A percentile compares a stretch with the other conserved stretches of the same genome.
Conservation (phyloP, 2,113 vertebrate species). For the Promerops cafer region DNA sequence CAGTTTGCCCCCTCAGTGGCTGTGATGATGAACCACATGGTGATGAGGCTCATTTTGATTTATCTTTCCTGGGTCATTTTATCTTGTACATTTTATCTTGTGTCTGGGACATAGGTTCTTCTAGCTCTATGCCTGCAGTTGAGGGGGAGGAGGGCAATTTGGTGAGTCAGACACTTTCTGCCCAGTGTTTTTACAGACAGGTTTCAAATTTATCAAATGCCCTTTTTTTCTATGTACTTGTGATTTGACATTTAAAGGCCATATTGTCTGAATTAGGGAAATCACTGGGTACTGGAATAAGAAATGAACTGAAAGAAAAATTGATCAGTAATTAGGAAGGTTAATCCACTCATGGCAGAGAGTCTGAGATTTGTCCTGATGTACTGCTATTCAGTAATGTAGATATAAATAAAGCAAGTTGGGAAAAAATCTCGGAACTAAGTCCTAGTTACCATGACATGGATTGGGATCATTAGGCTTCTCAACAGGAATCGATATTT, state of each 20-base stretch:
- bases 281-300: not conserved
- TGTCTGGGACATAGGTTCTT: not conserved
- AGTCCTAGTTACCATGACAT: not conserved
- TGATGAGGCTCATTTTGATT: not conserved
- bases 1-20: not conserved
- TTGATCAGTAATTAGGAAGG: conserved; percentile 8
- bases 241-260: conserved; percentile 4
- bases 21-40: not conserved
- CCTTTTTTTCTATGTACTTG: not conserved
- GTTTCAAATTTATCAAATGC: not conserved
- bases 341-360: not conserved
- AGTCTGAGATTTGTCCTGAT: not conserved
- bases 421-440: not conserved
- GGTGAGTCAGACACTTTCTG: not conserved
- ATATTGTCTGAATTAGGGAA: not conserved
- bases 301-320: conserved; percentile 10
- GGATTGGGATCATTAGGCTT: not conserved
- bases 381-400: not conserved
- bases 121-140: not conserved
- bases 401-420: not conserved
- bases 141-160: not conserved
- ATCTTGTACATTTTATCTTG: not conserved
- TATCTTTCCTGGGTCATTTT: not conserved
- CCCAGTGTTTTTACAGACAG: not conserved
- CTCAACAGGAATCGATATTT: not conserved